Evolutionary conservation across 2,888 invertebrate species (phyloP).

Genomic region (Proisotoma minuta): DNA sequence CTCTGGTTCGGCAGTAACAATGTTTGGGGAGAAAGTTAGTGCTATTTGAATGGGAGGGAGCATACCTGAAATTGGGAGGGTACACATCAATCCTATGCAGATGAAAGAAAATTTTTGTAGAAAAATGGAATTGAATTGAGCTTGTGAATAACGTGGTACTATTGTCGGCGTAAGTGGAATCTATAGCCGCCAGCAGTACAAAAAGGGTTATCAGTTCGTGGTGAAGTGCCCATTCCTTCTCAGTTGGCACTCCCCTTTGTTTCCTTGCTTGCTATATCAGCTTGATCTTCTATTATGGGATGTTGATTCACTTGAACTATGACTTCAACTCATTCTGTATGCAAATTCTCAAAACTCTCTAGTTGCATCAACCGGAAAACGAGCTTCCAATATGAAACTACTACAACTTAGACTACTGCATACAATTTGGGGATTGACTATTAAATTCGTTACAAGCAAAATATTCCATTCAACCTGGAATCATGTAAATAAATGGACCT

Average conservation of each 20-base stretch:
- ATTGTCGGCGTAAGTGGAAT: not conserved
- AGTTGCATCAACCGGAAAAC: not conserved
- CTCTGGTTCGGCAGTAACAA: slow-evolving; percentile 41
- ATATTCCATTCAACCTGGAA: not conserved
- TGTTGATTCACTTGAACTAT: not conserved
- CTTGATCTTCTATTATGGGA: not conserved
- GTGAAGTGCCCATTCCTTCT: not conserved
- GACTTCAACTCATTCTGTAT: not conserved
- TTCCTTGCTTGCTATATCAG: not conserved
- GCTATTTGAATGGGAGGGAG: slow-evolving; percentile 35
- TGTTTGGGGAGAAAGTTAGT: slow-evolving; percentile 48
- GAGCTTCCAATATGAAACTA: not conserved
- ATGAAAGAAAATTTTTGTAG: not conserved
- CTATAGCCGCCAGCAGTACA: not conserved
- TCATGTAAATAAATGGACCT: no score
- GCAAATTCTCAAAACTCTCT: not conserved
- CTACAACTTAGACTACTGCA: not conserved
- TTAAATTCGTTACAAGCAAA: not conserved
- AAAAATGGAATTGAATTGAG: not conserved
- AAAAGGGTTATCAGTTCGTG: not conserved
- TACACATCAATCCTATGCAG: not conserved
- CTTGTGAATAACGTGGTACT: not conserved
- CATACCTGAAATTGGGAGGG: not conserved
- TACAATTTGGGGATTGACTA: not conserved
- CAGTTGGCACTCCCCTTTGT: not conserved